Evolutionary conservation across 2,113 vertebrate species (phyloP).

Genomic region (Phalacrocorax brasilianus): DNA sequence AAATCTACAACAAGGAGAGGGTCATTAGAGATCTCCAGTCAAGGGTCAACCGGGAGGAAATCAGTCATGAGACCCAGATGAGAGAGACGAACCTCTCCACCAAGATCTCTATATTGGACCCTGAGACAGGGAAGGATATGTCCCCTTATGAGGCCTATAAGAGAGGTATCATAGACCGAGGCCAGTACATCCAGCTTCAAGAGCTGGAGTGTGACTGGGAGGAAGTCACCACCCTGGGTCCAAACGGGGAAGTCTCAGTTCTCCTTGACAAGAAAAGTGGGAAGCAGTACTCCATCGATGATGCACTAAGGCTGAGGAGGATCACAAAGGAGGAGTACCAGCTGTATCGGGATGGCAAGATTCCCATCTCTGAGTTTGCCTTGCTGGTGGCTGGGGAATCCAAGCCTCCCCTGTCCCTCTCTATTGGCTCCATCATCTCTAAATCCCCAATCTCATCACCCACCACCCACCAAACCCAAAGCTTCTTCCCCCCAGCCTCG

Average conservation of each 20-base stretch:
- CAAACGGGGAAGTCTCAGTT: slow-evolving; percentile 85
- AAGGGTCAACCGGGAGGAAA: slow-evolving; percentile 83
- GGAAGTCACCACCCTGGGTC: slow-evolving; percentile 84
- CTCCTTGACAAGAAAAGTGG: slow-evolving; percentile 95
- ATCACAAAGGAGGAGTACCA: slow-evolving; percentile 86
- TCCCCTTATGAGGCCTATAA: slow-evolving; percentile 94
- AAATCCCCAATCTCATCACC: slow-evolving; percentile 70
- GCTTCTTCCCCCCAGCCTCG: slow-evolving; percentile 50
- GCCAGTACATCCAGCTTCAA: slow-evolving; percentile 91
- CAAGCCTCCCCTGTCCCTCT: slow-evolving; percentile 67
- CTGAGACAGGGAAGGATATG: slow-evolving; percentile 93
- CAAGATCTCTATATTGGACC: slow-evolving; percentile 94
- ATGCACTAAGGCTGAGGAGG: slow-evolving; percentile 82
- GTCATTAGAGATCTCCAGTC: slow-evolving; percentile 81
- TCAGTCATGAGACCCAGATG: slow-evolving; percentile 83
- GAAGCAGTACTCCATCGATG: slow-evolving; percentile 91
- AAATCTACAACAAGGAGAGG: slow-evolving; percentile 85
- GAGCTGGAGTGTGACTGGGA: slow-evolving; percentile 97
- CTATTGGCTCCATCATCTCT: slow-evolving; percentile 79
- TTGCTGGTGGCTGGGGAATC: slow-evolving; percentile 91
- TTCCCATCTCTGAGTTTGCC: slow-evolving; percentile 94
- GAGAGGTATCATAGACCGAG: slow-evolving; percentile 86
- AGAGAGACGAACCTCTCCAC: slow-evolving; percentile 94
- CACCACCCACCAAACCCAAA: slow-evolving; percentile 45
- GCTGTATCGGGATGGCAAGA: slow-evolving; percentile 84